Evolutionary conservation across 2,797 vertebrate genomes (phyloP), one percentile per base, ranked within the genome.

Genomic region (Melanotaenia trifasciata): DNA sequence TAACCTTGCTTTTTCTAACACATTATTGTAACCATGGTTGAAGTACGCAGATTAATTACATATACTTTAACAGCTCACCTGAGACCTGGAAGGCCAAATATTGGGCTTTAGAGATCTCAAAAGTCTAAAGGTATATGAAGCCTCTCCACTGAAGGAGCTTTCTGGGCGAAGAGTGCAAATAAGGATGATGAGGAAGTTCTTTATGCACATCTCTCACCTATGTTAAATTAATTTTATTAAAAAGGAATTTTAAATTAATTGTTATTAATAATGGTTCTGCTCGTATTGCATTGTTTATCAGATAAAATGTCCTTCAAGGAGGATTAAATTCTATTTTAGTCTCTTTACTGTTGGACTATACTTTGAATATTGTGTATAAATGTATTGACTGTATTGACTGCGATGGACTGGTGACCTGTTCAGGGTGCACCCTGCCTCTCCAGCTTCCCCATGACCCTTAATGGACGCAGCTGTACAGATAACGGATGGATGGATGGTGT

Each of bases 191-290:
- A 68, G 22, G 2, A 53, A 28, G 32, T 32, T 28, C 9, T 0
- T 45, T 56, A 20, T 38, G n/a, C n/a, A 3, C 30, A 53, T 53
- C 26, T 68, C 11, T 18, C 2, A n/a, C 30, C 56, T 26, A 38
- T 26, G 26, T 57, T 14, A 50, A 3, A 20, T 16, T 32, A 24
- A 45, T 58, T 33, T 45, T 10, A 24, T 16, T 38, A n/a, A 35
- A 28, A 20, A 24, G 14, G 18, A 9, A 36, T 36, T 24, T 18
- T 0, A 22, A 32, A 36, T 56, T n/a, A 32, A 26, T 11, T 53
- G 20, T 43, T 45, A 33, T 71, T 57, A 67, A 47, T 60, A 11
- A 66, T 64, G 35, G 18, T 61, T 40, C 38, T 40, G 38, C 32
- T 20, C 3, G 20, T 66, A 13, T 24, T 72, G 24, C 14, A 16